Evolutionary conservation across 23 tunicate species (phyloP).

Genomic region (Phallusia fumigata): DNA sequence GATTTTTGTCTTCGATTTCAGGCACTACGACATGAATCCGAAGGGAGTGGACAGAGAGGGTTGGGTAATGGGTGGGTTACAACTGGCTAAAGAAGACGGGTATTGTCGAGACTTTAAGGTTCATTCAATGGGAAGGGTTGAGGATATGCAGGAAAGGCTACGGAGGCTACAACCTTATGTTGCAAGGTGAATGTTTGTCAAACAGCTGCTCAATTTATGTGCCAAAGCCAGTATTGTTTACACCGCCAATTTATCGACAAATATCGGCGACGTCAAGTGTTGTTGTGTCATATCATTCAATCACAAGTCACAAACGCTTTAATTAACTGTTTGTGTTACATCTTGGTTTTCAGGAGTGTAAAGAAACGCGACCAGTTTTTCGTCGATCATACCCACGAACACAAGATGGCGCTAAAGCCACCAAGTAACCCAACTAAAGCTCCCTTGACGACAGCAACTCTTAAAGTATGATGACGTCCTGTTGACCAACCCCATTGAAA

Average conservation of each 20-base stretch:
- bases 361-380: slow-evolving; percentile 62
- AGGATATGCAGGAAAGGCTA: slow-evolving; percentile 39
- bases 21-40: slow-evolving; percentile 75
- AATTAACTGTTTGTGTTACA: too few relatives aligned
- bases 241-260: too few relatives aligned
- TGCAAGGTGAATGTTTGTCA: slow-evolving; percentile 48
- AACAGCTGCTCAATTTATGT: not conserved
- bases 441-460: slow-evolving; percentile 55
- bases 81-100: slow-evolving; percentile 67
- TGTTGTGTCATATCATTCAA: too few relatives aligned
- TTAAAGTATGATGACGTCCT: not conserved
- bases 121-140: slow-evolving; percentile 65
- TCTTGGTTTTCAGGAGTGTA: slow-evolving; percentile 42
- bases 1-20: too few relatives aligned
- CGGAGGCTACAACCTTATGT: slow-evolving; percentile 81
- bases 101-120: slow-evolving; percentile 84
- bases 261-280: too few relatives aligned
- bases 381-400: slow-evolving; percentile 65
- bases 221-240: not conserved
- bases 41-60: slow-evolving; percentile 81
- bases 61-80: slow-evolving; percentile 87
- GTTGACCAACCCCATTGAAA: too few relatives aligned
- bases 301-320: too few relatives aligned
- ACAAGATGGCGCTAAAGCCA: slow-evolving; percentile 49
- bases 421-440: slow-evolving; percentile 44